Percentiles rank a stretch among this genome's conserved stretches.
Evolutionary conservation across 1,140 invertebrate species (phyloP).

Genomic region (Nilaparvata lugens): DNA sequence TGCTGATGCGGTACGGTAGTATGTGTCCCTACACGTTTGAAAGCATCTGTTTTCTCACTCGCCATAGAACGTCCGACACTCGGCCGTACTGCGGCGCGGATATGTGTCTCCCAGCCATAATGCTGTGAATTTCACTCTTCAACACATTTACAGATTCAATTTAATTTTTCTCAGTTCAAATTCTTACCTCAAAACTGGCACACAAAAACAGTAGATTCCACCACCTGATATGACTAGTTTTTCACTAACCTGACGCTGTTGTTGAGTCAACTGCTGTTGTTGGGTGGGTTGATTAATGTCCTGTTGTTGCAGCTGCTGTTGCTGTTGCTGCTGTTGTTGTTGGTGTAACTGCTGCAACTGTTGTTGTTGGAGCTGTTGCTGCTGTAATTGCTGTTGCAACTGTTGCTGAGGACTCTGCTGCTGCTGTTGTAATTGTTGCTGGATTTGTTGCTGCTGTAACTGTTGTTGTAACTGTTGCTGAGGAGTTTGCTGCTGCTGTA

Average conservation of each 20-base stretch:
- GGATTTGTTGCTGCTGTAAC: conserved; percentile 13
- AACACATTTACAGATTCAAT: no score
- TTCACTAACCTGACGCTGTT: not conserved
- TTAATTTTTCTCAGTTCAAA: no score
- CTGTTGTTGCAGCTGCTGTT: conserved; percentile 23
- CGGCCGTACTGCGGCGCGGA: no score
- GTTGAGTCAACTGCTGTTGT: conserved; percentile 25
- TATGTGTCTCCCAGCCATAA: no score
- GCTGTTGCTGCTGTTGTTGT: conserved; percentile 17
- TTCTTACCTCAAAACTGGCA: no score
- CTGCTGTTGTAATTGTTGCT: conserved; percentile 18
- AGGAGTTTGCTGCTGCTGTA: conserved; percentile 18
- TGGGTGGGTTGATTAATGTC: conserved; percentile 16
- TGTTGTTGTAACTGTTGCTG: conserved; percentile 14
- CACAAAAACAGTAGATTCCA: no score
- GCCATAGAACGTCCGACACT: no score
- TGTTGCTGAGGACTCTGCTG: conserved; percentile 17
- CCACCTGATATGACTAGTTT: no score
- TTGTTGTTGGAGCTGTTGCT: not conserved
- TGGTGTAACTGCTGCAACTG: conserved; percentile 13
- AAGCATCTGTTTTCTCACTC: no score
- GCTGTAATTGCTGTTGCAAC: not conserved
- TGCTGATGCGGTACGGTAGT: no score
- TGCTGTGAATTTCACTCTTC: no score
- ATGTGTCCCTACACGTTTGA: no score